Conservation (phyloP, 2,113 vertebrate species). For the Python bivittatus region DNA sequence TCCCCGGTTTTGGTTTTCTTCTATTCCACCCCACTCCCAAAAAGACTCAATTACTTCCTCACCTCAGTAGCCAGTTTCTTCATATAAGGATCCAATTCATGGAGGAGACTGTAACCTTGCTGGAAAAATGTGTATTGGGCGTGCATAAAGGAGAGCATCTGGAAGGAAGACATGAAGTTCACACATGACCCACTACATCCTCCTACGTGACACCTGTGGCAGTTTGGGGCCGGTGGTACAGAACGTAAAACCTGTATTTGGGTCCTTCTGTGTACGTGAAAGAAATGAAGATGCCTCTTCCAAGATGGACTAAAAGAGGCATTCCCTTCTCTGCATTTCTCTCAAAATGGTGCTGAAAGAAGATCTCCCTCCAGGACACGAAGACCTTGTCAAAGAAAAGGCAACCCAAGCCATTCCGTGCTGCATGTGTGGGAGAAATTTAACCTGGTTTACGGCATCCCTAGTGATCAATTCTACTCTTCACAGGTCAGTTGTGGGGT, state of each 20-base stretch:
- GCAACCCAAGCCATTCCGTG: not conserved
- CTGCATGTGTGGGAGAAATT: not conserved
- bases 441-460: not conserved
- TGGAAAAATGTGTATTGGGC: slow-evolving; percentile 96
- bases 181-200: not conserved
- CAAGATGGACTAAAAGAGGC: not conserved
- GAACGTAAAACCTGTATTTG: no score
- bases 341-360: not conserved
- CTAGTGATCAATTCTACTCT: not conserved
- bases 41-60: slow-evolving; percentile 47
- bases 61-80: slow-evolving; percentile 95
- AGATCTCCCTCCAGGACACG: not conserved
- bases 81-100: slow-evolving; percentile 94
- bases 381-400: not conserved
- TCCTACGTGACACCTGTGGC: no score
- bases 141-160: slow-evolving; percentile 99
- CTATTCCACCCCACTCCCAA: not conserved
- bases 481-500: not conserved
- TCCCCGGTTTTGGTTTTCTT: not conserved
- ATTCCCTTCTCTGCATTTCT: not conserved
- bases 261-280: not conserved
- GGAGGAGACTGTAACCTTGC: slow-evolving; percentile 92
- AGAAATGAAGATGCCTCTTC: not conserved
- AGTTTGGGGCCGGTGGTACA: not conserved
- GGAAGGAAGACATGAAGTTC: slow-evolving; percentile 10